phyloP scores from a whole-genome alignment of 2,797 vertebrate species.

The Octomys mimax region DNA sequence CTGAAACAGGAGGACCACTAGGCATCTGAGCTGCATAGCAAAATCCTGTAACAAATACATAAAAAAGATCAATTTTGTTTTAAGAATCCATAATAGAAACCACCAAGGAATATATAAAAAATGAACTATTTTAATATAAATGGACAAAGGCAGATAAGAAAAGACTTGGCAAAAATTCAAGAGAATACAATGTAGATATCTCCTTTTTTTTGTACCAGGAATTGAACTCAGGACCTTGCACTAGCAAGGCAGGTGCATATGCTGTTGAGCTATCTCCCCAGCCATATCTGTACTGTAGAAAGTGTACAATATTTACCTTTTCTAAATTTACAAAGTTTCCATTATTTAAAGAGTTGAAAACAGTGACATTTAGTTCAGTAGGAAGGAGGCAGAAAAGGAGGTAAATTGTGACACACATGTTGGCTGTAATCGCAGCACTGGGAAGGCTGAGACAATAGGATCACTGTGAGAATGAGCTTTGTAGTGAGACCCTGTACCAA shows the following conservation, averaged over 20 bases:
- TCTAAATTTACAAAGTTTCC: not conserved
- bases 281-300: not conserved
- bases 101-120: not conserved
- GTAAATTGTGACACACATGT: not conserved
- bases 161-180: not conserved
- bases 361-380: not conserved
- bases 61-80: too few relatives aligned
- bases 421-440: too few relatives aligned
- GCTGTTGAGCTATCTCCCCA: too few relatives aligned
- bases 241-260: too few relatives aligned
- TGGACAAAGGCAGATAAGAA: not conserved
- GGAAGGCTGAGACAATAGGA: too few relatives aligned
- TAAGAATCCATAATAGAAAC: conserved; percentile 21
- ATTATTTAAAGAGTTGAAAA: not conserved
- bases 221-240: too few relatives aligned
- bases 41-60: too few relatives aligned
- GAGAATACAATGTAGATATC: not conserved
- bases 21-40: too few relatives aligned
- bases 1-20: too few relatives aligned
- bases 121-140: not conserved
- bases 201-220: not conserved
- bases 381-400: not conserved
- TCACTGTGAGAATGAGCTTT: too few relatives aligned
- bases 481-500: too few relatives aligned
- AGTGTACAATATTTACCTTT: not conserved